Conservation (phyloP, 92 coral and sea anemone species). For the Parazoanthus darwini region DNA sequence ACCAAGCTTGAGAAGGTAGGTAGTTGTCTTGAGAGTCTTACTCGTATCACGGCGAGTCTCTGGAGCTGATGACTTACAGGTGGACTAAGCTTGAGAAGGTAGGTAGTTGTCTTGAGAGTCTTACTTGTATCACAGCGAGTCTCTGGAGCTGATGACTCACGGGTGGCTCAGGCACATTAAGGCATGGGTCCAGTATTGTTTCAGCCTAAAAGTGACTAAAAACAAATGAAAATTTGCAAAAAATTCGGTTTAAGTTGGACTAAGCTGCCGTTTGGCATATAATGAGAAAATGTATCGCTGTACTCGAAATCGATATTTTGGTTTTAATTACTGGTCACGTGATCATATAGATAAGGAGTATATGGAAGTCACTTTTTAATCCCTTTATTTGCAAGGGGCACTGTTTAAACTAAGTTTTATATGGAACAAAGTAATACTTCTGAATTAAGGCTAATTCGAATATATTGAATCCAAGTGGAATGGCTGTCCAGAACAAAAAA, state of each 20-base stretch:
- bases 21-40: too few species aligned
- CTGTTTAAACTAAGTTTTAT: neutral
- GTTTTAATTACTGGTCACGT: slow-evolving; percentile 13
- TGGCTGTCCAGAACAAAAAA: neutral
- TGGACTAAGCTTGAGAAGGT: too few species aligned
- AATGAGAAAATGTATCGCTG: neutral
- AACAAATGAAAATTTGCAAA: neutral
- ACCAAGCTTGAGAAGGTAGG: too few species aligned
- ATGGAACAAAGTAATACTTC: neutral
- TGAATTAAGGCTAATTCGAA: neutral
- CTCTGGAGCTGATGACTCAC: too few species aligned
- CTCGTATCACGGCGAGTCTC: too few species aligned
- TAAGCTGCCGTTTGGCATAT: neutral
- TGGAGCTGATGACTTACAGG: too few species aligned
- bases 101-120: too few species aligned
- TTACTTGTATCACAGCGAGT: too few species aligned
- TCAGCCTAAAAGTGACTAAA: neutral
- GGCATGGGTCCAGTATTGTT: slow-evolving; percentile 28
- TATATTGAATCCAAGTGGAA: slow-evolving; percentile 20
- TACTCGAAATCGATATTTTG: neutral
- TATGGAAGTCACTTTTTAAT: slow-evolving; percentile 10
- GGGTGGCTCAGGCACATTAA: slow-evolving; percentile 16
- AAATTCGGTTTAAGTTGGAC: neutral
- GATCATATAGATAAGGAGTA: slow-evolving; percentile 9
- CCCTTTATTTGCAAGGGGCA: neutral